phyloP scores from a whole-genome alignment of 2,113 vertebrate species.

The Theristicus caerulescens region DNA sequence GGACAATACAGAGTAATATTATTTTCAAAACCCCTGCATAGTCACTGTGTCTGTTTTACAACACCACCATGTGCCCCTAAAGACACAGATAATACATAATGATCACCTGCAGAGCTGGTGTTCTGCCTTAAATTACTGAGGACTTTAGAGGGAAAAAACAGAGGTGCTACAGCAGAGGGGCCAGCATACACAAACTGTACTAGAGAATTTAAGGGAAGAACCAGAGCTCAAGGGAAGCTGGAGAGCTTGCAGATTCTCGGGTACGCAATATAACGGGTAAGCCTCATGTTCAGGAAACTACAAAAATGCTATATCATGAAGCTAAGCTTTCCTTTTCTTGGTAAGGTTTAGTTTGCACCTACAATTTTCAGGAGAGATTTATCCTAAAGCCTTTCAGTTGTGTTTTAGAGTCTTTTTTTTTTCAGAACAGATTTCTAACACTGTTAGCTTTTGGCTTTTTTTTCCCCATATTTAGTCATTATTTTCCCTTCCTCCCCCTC shows the following conservation, averaged over 20 bases:
- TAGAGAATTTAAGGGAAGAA: neutral
- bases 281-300: neutral
- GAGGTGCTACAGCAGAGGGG: neutral
- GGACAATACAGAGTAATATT: neutral
- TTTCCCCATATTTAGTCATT: neutral
- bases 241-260: neutral
- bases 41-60: neutral
- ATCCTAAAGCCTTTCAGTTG: neutral
- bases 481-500: neutral
- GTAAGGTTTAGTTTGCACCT: neutral
- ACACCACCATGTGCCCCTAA: neutral
- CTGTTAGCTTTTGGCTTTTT: fast-evolving
- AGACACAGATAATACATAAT: neutral
- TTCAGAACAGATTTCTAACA: neutral
- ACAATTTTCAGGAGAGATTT: neutral
- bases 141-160: neutral
- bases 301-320: neutral
- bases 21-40: neutral
- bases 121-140: neutral
- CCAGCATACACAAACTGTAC: neutral
- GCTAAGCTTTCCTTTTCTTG: neutral
- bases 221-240: neutral
- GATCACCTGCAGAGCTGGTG: neutral
- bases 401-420: neutral
- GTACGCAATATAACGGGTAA: fast-evolving